Percentiles rank a stretch among this genome's conserved stretches.
Evolutionary conservation across 1,140 invertebrate genomes (phyloP).

Genomic region (Scaptodrosophila lebanonensis): DNA sequence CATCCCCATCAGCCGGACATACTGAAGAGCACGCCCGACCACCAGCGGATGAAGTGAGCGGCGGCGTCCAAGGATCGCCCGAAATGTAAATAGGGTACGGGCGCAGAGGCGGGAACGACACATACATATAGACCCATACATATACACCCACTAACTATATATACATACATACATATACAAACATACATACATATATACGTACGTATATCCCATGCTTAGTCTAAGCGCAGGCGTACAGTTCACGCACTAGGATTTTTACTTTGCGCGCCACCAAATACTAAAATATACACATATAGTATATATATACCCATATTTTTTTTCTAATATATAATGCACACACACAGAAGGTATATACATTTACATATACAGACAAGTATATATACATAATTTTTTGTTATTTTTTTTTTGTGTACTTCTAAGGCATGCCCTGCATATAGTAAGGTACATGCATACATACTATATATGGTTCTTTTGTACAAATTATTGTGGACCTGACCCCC

Average conservation of each 20-base stretch:
- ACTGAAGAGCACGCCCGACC: slow-evolving; percentile 89
- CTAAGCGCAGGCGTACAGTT: slow-evolving; percentile 5
- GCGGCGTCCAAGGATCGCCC: no score
- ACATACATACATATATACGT: slow-evolving; percentile 2
- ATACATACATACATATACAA: slow-evolving; percentile 15
- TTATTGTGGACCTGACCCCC: not conserved
- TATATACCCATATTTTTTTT: not conserved
- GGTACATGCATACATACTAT: not conserved
- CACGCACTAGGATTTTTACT: slow-evolving; percentile 4
- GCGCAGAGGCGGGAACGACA: not conserved
- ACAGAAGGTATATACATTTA: slow-evolving; percentile 12
- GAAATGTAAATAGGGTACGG: no score
- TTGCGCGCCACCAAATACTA: slow-evolving; percentile 38
- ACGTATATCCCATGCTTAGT: no score
- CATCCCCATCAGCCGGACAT: slow-evolving; percentile 84
- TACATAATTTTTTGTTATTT: slow-evolving; percentile 26
- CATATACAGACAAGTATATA: slow-evolving; percentile 23
- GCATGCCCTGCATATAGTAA: slow-evolving; percentile 36
- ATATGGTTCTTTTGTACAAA: slow-evolving; percentile 14
- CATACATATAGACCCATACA: slow-evolving; percentile 27
- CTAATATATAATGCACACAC: no score
- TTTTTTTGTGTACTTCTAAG: slow-evolving; percentile 61
- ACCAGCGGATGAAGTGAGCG: slow-evolving; percentile 79
- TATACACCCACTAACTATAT: slow-evolving; percentile 24
- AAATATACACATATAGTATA: slow-evolving; percentile 8